A percentile compares a stretch with the other conserved stretches of the same genome.
phyloP scores from a whole-genome alignment of 2,888 invertebrate species.

The Caenorhabditis sp. region DNA sequence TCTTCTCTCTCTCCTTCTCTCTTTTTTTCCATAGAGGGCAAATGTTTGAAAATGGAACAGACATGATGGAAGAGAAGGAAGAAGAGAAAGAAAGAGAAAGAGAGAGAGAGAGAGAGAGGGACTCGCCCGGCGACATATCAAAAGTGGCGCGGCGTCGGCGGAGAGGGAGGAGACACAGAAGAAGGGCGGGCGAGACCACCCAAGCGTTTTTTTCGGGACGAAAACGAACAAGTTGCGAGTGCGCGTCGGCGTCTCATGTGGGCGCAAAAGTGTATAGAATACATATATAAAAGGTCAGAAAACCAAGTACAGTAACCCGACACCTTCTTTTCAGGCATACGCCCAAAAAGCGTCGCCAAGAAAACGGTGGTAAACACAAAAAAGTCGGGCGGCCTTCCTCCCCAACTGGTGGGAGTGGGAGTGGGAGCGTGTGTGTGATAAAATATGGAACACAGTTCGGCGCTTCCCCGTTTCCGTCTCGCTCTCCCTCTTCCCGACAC shows the following conservation, averaged over 20 bases:
- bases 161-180: background rate
- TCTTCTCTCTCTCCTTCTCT: constrained; percentile 13
- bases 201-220: constrained; percentile 29
- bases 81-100: background rate
- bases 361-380: no score
- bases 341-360: background rate
- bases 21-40: constrained; percentile 23
- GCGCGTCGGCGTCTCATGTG: background rate
- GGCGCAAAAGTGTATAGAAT: background rate
- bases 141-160: constrained; percentile 24
- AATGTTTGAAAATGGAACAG: constrained; percentile 45
- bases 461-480: background rate
- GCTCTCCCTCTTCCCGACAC: constrained; percentile 23
- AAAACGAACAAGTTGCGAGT: background rate
- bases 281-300: background rate
- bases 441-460: constrained; percentile 48
- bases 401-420: background rate
- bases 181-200: constrained; percentile 25
- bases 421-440: constrained; percentile 11
- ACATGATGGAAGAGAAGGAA: constrained; percentile 1
- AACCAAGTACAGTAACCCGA: constrained; percentile 29
- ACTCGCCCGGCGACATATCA: constrained; percentile 40
- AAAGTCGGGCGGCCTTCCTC: background rate
- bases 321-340: background rate
- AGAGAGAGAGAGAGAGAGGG: constrained; percentile 6